Evolutionary conservation across 2,797 vertebrate species (phyloP).

Genomic region (Danio choprae): DNA sequence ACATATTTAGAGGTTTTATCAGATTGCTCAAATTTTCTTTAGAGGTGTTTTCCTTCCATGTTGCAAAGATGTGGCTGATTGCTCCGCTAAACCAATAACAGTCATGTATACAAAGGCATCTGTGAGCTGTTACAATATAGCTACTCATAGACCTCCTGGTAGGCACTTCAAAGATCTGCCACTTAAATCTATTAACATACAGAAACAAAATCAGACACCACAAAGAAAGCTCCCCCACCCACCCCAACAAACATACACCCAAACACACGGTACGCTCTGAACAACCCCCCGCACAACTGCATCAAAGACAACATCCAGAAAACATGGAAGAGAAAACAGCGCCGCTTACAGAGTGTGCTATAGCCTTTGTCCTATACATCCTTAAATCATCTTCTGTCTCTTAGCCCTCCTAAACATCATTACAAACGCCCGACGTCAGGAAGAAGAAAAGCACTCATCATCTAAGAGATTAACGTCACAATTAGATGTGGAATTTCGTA

Average conservation of each 20-base stretch:
- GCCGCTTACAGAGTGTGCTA: neutral
- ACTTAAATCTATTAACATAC: slow-evolving; percentile 64
- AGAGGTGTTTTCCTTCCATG: slow-evolving; percentile 69
- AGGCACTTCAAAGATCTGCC: slow-evolving; percentile 60
- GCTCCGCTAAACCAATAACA: slow-evolving; percentile 62
- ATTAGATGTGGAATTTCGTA: slow-evolving; percentile 36
- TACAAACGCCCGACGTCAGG: slow-evolving; percentile 10
- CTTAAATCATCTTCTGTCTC: slow-evolving; percentile 24
- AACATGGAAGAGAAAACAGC: slow-evolving; percentile 9
- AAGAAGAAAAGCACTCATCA: slow-evolving; percentile 23
- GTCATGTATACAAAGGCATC: slow-evolving; percentile 55
- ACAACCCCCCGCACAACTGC: slow-evolving; percentile 10
- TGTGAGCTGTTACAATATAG: slow-evolving; percentile 53
- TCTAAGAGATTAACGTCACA: slow-evolving; percentile 24
- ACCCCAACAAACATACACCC: slow-evolving; percentile 3
- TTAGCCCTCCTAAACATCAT: slow-evolving; percentile 11
- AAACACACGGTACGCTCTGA: slow-evolving; percentile 20
- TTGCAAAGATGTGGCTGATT: slow-evolving; percentile 72
- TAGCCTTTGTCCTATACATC: slow-evolving; percentile 8
- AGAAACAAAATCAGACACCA: slow-evolving; percentile 58
- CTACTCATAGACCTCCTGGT: slow-evolving; percentile 51
- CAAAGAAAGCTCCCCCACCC: slow-evolving; percentile 41
- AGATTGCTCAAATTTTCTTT: slow-evolving; percentile 77
- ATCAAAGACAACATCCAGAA: slow-evolving; percentile 48
- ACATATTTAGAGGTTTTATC: slow-evolving; percentile 77